Conservation (phyloP, 92 coral and sea anemone species). For the Epizoanthus stellaris region DNA sequence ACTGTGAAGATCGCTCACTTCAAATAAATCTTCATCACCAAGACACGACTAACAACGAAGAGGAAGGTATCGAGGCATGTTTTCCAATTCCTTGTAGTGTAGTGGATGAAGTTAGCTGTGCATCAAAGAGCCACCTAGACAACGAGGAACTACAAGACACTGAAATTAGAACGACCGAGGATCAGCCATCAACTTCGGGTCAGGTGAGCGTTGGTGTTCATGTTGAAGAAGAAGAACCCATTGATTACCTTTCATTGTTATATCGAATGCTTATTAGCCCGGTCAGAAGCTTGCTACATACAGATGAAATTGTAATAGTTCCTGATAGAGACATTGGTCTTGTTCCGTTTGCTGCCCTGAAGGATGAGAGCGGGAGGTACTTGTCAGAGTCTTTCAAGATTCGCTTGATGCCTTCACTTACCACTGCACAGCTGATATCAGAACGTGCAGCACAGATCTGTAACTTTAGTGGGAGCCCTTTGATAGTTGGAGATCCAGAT, state of each 20-base stretch:
- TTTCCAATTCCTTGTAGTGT: too few relatives aligned
- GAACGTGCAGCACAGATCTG: too few relatives aligned
- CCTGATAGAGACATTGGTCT: slow-evolving; percentile 13
- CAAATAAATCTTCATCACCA: too few relatives aligned
- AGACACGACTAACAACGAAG: too few relatives aligned
- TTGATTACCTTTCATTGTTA: not conserved
- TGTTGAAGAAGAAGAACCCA: not conserved
- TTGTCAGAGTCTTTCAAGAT: slow-evolving; percentile 16
- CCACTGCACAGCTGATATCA: not conserved
- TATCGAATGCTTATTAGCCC: slow-evolving; percentile 3
- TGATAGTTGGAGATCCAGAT: slow-evolving; percentile 14
- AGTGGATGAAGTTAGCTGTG: not conserved
- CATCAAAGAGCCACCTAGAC: not conserved
- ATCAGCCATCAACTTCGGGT: not conserved
- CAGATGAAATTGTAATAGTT: slow-evolving; percentile 16
- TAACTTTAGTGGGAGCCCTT: not conserved
- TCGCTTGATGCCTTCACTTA: slow-evolving; percentile 13
- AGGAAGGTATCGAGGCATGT: too few relatives aligned
- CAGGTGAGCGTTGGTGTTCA: not conserved
- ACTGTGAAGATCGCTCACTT: too few relatives aligned
- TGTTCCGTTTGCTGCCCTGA: slow-evolving; percentile 27
- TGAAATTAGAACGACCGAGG: not conserved
- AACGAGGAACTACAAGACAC: not conserved
- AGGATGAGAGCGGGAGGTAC: not conserved
- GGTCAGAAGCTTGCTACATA: not conserved